Conservation (phyloP, 2,888 invertebrate genomes). For the Drosophila suboccidentalis region DNA sequence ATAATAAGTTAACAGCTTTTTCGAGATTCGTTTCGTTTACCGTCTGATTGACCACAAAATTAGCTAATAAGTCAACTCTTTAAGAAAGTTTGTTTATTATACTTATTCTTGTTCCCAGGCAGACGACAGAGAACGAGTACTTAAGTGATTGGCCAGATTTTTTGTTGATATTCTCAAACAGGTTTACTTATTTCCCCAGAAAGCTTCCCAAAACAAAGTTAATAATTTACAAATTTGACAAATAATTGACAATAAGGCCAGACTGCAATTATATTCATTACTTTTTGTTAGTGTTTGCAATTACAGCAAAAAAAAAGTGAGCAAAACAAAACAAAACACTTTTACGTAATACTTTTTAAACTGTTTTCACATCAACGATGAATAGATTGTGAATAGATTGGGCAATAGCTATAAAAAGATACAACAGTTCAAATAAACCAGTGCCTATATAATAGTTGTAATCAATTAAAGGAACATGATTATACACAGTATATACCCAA, state of each 20-base stretch:
- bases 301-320: conserved; percentile 1
- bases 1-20: conserved; percentile 51
- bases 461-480: conserved; percentile 8
- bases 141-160: neutral
- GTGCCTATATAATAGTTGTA: conserved; percentile 15
- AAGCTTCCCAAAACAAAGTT: conserved; percentile 20
- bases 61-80: conserved; percentile 54
- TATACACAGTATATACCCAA: neutral
- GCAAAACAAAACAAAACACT: conserved; percentile 3
- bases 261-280: conserved; percentile 20
- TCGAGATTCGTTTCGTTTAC: conserved; percentile 29
- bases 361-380: conserved; percentile 30
- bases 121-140: conserved; percentile 4
- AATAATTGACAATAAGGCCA: conserved; percentile 16
- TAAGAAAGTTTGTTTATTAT: conserved; percentile 53
- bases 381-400: conserved; percentile 43
- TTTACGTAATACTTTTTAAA: conserved; percentile 27
- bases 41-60: conserved; percentile 48
- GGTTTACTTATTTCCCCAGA: conserved; percentile 39
- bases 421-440: conserved; percentile 23
- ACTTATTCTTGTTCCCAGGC: conserved; percentile 32
- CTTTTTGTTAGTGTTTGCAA: conserved; percentile 14
- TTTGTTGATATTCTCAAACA: conserved; percentile 17
- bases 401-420: conserved; percentile 36
- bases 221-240: conserved; percentile 18